Conservation (phyloP, 2,888 invertebrate genomes). For the Acrobasis suavella region DNA sequence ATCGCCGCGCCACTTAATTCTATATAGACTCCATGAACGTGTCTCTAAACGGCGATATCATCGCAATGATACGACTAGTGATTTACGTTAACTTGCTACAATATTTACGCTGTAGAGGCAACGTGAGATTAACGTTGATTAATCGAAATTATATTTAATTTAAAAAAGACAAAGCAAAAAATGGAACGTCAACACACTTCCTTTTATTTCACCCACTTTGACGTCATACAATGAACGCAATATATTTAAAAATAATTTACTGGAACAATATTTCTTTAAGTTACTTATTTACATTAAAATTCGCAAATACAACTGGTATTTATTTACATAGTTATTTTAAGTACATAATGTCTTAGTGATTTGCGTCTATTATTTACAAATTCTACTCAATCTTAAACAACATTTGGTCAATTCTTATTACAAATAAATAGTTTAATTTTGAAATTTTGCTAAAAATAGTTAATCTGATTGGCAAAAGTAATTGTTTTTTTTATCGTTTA, state of each 20-base stretch:
- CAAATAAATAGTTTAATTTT: slow-evolving; percentile 55
- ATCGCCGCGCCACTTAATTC: no score
- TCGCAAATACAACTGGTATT: slow-evolving; percentile 75
- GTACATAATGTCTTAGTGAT: slow-evolving; percentile 60
- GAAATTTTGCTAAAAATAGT: slow-evolving; percentile 48
- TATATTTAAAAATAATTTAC: slow-evolving; percentile 69
- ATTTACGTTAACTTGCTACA: no score
- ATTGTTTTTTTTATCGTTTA: slow-evolving; percentile 31
- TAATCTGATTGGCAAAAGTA: slow-evolving; percentile 46
- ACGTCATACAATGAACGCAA: slow-evolving; percentile 44
- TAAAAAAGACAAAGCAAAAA: no score
- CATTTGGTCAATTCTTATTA: slow-evolving; percentile 80
- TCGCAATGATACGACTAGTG: no score
- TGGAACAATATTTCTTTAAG: slow-evolving; percentile 61
- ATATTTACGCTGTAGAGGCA: no score
- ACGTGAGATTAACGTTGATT: no score
- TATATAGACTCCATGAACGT: no score
- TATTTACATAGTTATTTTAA: slow-evolving; percentile 66
- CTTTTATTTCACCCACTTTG: no score
- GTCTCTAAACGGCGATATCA: no score
- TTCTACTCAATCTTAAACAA: slow-evolving; percentile 69
- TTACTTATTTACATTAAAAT: slow-evolving; percentile 73
- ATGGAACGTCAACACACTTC: no score
- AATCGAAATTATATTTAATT: no score
- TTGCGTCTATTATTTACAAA: slow-evolving; percentile 61